These are phyloP conservation scores for Caranx melampygus DNA, from an alignment of 2,113 vertebrate genomes.

Conservation along the genomic window DNA sequence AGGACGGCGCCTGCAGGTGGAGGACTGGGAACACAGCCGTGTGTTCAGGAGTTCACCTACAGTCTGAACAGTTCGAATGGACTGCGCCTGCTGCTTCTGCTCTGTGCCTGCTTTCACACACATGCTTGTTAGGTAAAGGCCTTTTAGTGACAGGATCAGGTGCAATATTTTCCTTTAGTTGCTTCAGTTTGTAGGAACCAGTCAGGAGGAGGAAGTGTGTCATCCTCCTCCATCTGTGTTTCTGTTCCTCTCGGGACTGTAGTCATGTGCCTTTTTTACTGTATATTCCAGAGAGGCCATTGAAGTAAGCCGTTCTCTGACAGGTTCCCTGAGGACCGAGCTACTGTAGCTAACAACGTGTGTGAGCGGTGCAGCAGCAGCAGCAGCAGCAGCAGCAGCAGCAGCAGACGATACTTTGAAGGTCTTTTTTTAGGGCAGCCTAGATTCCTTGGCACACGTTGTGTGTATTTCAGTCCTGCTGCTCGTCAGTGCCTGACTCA, in stretches of 20 bases:
- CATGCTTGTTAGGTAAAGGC: not conserved
- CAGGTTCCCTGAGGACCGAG: slow-evolving; percentile 24
- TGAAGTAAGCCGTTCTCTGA: slow-evolving; percentile 22
- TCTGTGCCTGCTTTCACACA: not conserved
- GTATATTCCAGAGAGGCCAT: slow-evolving; percentile 20
- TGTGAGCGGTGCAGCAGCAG: slow-evolving; percentile 55
- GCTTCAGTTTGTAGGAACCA: not conserved
- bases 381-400: too few species aligned
- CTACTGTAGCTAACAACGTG: slow-evolving; percentile 47
- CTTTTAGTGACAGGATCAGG: not conserved
- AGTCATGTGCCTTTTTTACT: slow-evolving; percentile 2
- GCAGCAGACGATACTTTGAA: slow-evolving; percentile 61
- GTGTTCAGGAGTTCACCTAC: not conserved
- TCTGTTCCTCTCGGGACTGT: not conserved
- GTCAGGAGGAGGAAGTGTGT: not conserved
- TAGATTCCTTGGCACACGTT: slow-evolving; percentile 69
- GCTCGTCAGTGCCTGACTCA: slow-evolving; percentile 54
- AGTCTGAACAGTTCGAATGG: not conserved
- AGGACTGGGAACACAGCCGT: not conserved
- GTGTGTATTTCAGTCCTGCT: slow-evolving; percentile 69
- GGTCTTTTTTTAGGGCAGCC: slow-evolving; percentile 81
- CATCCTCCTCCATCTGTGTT: not conserved
- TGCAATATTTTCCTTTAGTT: not conserved
- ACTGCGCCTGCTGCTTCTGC: not conserved
- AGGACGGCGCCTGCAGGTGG: not conserved